These are phyloP conservation scores for Zingel zingel DNA, from an alignment of 2,113 vertebrate species.

Conservation along the genomic window DNA sequence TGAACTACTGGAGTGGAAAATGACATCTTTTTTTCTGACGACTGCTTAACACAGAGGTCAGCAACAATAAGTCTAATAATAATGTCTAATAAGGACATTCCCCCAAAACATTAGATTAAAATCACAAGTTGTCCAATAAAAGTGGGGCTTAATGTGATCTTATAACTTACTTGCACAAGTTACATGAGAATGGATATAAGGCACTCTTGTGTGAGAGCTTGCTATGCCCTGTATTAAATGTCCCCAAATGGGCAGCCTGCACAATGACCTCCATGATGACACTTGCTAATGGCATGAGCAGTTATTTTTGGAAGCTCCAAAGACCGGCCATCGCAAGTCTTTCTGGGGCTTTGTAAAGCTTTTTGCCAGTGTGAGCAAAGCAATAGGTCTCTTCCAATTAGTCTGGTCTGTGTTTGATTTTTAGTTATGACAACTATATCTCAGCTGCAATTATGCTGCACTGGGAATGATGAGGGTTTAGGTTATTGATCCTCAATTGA, in stretches of 20 bases:
- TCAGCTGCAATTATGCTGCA: constrained; percentile 84
- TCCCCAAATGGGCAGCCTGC: constrained; percentile 73
- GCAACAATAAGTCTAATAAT: constrained; percentile 66
- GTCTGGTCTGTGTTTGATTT: constrained; percentile 80
- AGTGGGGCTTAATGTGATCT: constrained; percentile 50
- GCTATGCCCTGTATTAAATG: constrained; percentile 69
- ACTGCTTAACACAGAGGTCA: constrained; percentile 62
- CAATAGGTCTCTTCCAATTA: constrained; percentile 83
- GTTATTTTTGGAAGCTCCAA: constrained; percentile 78
- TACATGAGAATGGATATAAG: constrained; percentile 62
- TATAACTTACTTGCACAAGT: constrained; percentile 59
- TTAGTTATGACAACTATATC: constrained; percentile 85
- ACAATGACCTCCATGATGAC: constrained; percentile 76
- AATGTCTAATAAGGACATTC: constrained; percentile 65
- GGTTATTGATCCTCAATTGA: constrained; percentile 86
- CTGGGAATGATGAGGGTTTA: constrained; percentile 87
- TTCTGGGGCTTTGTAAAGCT: constrained; percentile 69
- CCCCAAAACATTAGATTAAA: constrained; percentile 70
- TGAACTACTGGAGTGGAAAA: constrained; percentile 51
- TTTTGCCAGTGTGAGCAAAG: constrained; percentile 73
- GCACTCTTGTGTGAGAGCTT: constrained; percentile 57
- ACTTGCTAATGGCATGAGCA: constrained; percentile 77
- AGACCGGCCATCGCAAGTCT: constrained; percentile 69
- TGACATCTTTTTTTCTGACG: constrained; percentile 48
- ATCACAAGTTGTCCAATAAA: constrained; percentile 71